Base-by-base conservation (phyloP, 2,888 invertebrate species). In the Fabriciana adippe region DNA sequence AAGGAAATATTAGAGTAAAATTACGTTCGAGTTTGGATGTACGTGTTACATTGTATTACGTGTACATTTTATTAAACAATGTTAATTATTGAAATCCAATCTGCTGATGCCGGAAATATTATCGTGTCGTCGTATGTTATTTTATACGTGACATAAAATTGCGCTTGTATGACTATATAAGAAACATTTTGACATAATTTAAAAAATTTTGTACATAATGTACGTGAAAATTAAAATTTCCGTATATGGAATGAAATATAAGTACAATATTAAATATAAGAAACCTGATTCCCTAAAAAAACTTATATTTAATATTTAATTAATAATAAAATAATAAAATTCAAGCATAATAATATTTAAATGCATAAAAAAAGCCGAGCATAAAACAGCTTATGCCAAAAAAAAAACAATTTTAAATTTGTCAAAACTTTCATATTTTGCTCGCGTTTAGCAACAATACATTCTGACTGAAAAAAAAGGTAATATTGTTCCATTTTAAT, bases 51-150 rank as follows among this genome's bases (percentile, higher is more conserved):
- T 54, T 59, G 11, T 54, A 59, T 66, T 47, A 60, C 66, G 60
- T 66, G 66, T 60, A 54, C 60, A n/a, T 60, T 60, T 51, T 50
- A 31, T 51, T 51, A 60, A 60, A 65, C 54, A 60, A 47, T 53
- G 65, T 57, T 54, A 59, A 66, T 54, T 26, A 41, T 41, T 55
- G 66, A 48, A 50, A 66, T 66, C 18, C 41, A 47, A 66, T 16
- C 54, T 47, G 66, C 66, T 60, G 66, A 66, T 48, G 31, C 54
- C 31, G 47, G 47, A 59, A 54, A 59, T 54, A 47, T 65, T 65
- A 41, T 53, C 41, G 57, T 65, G 57, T 57, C 65, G 50, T 51
- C 51, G 60, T 18, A 26, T 31, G 50, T 50, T 50, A 60, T 60
- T 21, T 59, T 8, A 26, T 26, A 50, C 51, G 51, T 59, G 59